These are phyloP conservation scores for Tragelaphus imberbis DNA, from an alignment of 2,113 vertebrate genomes.

Conservation along the genomic window DNA sequence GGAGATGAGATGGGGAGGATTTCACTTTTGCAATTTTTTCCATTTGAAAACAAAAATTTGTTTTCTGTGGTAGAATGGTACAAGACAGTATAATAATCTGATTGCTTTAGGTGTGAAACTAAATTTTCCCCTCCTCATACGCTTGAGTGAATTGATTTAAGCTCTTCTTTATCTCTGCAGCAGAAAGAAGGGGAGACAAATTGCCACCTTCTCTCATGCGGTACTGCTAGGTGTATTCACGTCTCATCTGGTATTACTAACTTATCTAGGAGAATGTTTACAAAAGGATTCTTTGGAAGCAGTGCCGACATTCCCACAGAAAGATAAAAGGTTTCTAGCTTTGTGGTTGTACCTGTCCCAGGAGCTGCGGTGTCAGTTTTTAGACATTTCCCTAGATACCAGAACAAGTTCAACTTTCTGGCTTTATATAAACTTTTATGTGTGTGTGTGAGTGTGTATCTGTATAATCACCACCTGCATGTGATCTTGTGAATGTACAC, in stretches of 20 bases:
- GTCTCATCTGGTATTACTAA: neutral
- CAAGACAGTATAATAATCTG: neutral
- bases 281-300: neutral
- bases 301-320: neutral
- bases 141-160: neutral
- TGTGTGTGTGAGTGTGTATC: neutral
- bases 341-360: neutral
- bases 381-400: neutral
- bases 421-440: neutral
- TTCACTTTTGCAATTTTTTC: neutral
- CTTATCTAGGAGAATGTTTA: neutral
- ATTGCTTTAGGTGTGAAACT: slow-evolving; percentile 33
- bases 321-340: neutral
- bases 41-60: slow-evolving; percentile 23
- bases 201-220: neutral
- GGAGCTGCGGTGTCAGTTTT: neutral
- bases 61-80: neutral
- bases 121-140: neutral
- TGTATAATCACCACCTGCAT: neutral
- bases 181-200: neutral
- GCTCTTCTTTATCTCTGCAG: neutral
- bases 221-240: neutral
- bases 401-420: neutral
- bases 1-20: neutral
- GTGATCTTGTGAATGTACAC: neutral